Percentiles rank a stretch among this genome's conserved stretches.
Evolutionary conservation across 2,113 vertebrate species (phyloP).

Genomic region (Erpornis zantholeuca): DNA sequence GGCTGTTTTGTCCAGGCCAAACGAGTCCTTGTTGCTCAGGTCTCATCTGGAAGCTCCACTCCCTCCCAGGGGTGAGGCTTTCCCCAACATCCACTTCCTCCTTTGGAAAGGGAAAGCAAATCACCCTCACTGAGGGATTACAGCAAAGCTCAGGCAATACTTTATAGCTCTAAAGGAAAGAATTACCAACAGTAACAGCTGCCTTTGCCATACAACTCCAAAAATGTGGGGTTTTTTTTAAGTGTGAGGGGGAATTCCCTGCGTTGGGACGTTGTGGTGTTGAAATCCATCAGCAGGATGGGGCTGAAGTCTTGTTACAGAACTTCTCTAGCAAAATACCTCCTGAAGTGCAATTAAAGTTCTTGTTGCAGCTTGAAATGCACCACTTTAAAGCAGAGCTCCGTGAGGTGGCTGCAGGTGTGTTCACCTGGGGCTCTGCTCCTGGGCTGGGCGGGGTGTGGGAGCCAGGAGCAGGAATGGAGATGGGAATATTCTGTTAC

Average conservation of each 20-base stretch:
- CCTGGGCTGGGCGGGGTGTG: neutral
- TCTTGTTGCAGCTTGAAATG: neutral
- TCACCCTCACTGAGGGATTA: accelerated
- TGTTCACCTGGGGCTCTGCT: neutral
- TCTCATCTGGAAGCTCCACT: neutral
- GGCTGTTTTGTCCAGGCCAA: neutral
- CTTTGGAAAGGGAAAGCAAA: neutral
- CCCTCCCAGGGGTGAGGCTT: neutral
- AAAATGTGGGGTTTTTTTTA: neutral
- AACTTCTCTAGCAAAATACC: neutral
- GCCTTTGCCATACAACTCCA: neutral
- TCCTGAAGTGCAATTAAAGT: neutral
- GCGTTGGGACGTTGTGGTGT: accelerated
- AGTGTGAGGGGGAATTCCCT: neutral
- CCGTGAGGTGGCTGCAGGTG: neutral
- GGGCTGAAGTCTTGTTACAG: accelerated
- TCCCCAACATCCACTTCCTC: neutral
- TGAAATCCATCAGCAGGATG: neutral
- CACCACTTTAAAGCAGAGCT: neutral
- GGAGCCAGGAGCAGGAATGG: neutral
- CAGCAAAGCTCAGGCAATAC: neutral
- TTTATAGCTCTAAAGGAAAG: neutral
- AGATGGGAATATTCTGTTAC: neutral
- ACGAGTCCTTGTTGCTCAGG: neutral
- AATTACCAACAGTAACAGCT: accelerated